Evolutionary conservation across 2,888 invertebrate species (phyloP).

Genomic region (Thecocarcelia acutangulata): DNA sequence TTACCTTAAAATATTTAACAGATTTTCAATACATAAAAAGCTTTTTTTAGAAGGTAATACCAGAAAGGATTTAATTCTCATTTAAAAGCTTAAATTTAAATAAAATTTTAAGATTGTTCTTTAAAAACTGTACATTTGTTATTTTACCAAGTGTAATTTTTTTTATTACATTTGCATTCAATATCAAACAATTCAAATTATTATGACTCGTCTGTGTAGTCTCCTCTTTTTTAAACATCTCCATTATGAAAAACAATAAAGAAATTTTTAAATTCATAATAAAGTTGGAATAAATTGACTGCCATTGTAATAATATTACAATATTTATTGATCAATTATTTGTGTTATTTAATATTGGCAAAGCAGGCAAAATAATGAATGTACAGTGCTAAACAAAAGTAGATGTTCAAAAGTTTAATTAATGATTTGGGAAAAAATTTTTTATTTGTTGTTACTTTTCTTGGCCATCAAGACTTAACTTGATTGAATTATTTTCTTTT

Average conservation of each 20-base stretch:
- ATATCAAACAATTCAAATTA: conserved; percentile 17
- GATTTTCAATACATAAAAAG: no score
- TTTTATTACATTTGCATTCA: no score
- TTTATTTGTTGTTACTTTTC: no score
- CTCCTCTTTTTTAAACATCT: conserved; percentile 14
- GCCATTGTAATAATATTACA: conserved; percentile 57
- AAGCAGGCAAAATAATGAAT: neutral
- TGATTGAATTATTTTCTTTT: no score
- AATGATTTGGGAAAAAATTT: neutral
- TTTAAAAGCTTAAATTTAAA: neutral
- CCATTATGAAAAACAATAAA: conserved; percentile 44
- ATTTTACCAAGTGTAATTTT: no score
- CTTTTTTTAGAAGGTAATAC: no score
- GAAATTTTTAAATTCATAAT: conserved; percentile 57
- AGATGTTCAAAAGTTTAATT: neutral
- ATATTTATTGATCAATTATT: conserved; percentile 56
- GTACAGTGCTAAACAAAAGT: conserved; percentile 5
- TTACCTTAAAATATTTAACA: no score
- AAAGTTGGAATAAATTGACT: conserved; percentile 36
- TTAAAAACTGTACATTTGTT: no score
- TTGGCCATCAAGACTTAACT: no score
- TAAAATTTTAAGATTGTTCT: no score
- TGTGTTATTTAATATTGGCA: conserved; percentile 41
- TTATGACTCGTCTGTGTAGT: conserved; percentile 24
- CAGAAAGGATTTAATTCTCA: conserved; percentile 56